These are phyloP conservation scores for Ceratotherium simum DNA, from an alignment of 2,113 vertebrate genomes.

Conservation along the genomic window DNA sequence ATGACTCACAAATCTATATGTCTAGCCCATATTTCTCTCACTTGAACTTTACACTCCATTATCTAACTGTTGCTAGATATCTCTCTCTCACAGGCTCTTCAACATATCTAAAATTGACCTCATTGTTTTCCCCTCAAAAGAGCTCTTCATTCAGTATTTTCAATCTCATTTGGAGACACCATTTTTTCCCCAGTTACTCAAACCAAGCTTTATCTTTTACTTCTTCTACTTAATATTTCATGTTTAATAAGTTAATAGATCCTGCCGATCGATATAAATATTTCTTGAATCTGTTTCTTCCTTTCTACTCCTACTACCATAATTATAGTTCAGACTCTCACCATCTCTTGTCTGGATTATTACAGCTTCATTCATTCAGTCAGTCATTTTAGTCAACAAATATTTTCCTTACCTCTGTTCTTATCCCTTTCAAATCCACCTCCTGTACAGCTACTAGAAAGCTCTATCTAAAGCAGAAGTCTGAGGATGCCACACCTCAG, in stretches of 20 bases:
- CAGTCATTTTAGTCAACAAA: background rate
- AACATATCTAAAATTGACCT: constrained; percentile 20
- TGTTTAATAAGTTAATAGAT: background rate
- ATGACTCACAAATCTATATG: background rate
- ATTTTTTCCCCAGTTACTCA: background rate
- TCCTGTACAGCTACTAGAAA: background rate
- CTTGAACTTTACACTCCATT: background rate
- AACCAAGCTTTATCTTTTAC: background rate
- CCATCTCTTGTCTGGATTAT: background rate
- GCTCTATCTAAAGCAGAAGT: background rate
- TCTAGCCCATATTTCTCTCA: background rate
- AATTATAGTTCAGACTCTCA: background rate
- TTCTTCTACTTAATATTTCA: background rate
- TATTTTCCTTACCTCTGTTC: background rate
- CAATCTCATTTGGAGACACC: background rate
- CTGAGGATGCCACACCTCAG: background rate
- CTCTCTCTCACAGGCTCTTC: background rate
- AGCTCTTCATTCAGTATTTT: background rate
- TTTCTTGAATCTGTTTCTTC: background rate
- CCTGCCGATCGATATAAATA: background rate
- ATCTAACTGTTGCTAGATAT: background rate
- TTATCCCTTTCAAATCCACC: background rate
- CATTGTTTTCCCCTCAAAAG: background rate
- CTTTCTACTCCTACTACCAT: background rate
- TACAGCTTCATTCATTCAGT: background rate